These are phyloP conservation scores for Villa cingulata DNA, from an alignment of 2,888 invertebrate genomes.

Conservation along the genomic window DNA sequence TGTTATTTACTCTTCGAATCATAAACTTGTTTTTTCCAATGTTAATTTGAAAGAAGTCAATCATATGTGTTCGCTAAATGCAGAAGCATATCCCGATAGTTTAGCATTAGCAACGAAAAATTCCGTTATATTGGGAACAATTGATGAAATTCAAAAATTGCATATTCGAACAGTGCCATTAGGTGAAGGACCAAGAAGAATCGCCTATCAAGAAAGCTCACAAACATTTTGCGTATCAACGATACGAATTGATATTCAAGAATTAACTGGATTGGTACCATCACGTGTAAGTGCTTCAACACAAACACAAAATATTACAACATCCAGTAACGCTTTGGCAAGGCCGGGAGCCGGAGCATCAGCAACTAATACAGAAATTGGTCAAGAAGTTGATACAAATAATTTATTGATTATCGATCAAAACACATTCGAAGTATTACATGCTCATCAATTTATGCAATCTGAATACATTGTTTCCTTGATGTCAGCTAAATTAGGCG, in stretches of 20 bases:
- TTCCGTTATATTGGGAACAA: slow-evolving; percentile 75
- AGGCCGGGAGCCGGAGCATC: slow-evolving; percentile 35
- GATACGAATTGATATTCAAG: slow-evolving; percentile 76
- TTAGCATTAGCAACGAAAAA: slow-evolving; percentile 35
- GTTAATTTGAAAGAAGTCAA: slow-evolving; percentile 90
- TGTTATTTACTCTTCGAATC: slow-evolving; percentile 98
- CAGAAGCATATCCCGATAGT: slow-evolving; percentile 88
- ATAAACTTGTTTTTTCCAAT: slow-evolving; percentile 96
- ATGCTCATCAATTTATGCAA: slow-evolving; percentile 83
- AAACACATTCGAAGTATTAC: slow-evolving; percentile 92
- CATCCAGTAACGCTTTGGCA: slow-evolving; percentile 42
- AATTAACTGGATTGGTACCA: slow-evolving; percentile 54
- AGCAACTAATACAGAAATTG: slow-evolving; percentile 37
- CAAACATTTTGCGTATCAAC: slow-evolving; percentile 92
- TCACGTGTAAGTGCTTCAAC: slow-evolving; percentile 64
- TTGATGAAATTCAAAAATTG: slow-evolving; percentile 95
- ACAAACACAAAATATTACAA: slow-evolving; percentile 51
- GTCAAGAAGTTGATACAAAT: slow-evolving; percentile 81
- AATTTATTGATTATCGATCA: slow-evolving; percentile 86
- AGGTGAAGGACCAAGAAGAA: slow-evolving; percentile 85
- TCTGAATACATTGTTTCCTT: slow-evolving; percentile 85
- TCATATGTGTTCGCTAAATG: slow-evolving; percentile 95
- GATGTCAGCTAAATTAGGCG: slow-evolving; percentile 79
- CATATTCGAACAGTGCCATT: slow-evolving; percentile 93
- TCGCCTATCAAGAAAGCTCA: slow-evolving; percentile 87